Base-by-base conservation (phyloP, 2,797 vertebrate species). In the Xenopus petersii region DNA sequence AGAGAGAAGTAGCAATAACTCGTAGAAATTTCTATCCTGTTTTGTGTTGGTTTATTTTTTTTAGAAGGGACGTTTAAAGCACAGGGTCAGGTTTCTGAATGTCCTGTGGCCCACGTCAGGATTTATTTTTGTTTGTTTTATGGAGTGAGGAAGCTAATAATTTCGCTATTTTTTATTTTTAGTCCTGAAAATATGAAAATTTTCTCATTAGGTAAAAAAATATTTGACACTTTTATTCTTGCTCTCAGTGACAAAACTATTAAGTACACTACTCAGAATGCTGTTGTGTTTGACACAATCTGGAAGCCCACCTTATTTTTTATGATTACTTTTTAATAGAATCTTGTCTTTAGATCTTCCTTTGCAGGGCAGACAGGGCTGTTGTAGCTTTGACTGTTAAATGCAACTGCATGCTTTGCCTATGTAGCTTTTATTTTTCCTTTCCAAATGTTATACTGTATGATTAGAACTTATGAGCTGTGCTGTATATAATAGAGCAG, bases 191-290 rank as follows among this genome's bases (percentile, higher is more conserved):
- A 15, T 64, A 15, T 15, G 62, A 42, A 64, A 42, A 55, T 13
- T 16, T 3, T 7, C 16, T 55, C 16, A 21, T 21, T 21, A 21
- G 21, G 21, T 21, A 21, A 1, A 21, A 8, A 13, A 13, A 24
- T 12, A 51, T 51, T 91, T 94, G 92, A 92, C 93, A 93, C 90
- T 95, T 95, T 94, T 94, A 93, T 93, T 91, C 89, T 95, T 95
- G 94, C 93, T 94, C 94, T 93, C 91, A 84, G 81, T 90, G 85
- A 88, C 83, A 86, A 84, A 83, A 85, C 81, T 83, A 72, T 74
- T 79, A 87, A 86, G 87, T 80, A 79, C 82, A 89, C 88, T 87
- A 88, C 80, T 86, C 89, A 86, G 89, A 91, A 89, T 91, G 92
- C 90, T 90, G 90, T 90, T 92, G 89, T 91, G 89, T 91, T 90